Conservation (phyloP, 2,113 vertebrate species). For the Malurus melanocephalus region DNA sequence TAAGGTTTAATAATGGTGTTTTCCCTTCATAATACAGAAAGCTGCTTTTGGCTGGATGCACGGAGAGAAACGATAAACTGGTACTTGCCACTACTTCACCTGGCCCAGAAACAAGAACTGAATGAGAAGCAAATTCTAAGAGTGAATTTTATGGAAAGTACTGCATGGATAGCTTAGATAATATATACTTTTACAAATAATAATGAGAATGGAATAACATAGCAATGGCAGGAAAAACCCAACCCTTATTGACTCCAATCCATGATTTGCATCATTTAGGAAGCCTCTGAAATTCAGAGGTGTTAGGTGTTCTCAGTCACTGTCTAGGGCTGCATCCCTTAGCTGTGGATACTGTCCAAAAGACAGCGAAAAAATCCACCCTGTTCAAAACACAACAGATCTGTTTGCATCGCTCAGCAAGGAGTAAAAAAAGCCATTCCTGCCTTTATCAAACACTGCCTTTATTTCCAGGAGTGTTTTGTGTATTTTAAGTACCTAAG, state of each 20-base stretch:
- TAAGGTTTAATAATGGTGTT: neutral
- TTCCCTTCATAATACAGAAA: neutral
- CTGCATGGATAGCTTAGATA: neutral
- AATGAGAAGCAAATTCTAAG: neutral
- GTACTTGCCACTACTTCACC: neutral
- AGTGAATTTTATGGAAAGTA: neutral
- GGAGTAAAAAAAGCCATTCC: neutral
- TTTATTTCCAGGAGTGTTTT: neutral
- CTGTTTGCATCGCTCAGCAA: neutral
- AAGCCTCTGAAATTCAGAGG: neutral
- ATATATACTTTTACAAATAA: neutral
- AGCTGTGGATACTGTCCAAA: neutral
- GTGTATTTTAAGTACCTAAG: neutral
- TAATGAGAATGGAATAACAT: neutral
- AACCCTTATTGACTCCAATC: neutral
- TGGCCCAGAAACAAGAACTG: neutral
- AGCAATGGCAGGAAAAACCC: neutral
- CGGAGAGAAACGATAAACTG: neutral
- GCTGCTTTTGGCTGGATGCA: neutral
- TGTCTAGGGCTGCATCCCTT: neutral
- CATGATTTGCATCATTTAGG: rapidly evolving
- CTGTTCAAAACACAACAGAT: neutral
- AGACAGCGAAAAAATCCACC: neutral
- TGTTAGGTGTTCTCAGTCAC: neutral
- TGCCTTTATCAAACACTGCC: neutral